phyloP scores from a whole-genome alignment of 2,113 vertebrate species.

The Paratilapia polleni region DNA sequence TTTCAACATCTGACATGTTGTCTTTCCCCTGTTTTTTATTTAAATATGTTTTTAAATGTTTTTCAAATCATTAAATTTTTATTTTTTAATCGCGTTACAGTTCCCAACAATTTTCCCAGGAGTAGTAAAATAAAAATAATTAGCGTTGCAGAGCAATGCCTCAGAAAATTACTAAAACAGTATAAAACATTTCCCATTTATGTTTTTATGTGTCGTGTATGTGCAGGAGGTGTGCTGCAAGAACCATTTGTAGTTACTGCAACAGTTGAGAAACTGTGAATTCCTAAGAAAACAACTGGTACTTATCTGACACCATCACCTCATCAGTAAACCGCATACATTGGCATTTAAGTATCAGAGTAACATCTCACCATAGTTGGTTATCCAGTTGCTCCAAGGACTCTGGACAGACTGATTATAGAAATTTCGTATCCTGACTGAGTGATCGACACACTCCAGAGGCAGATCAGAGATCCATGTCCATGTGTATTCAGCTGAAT shows the following conservation, averaged over 20 bases:
- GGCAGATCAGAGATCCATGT: conserved; percentile 72
- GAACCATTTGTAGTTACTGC: neutral
- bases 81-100: neutral
- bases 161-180: neutral
- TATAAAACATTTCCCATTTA: neutral
- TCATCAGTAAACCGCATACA: neutral
- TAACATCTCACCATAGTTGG: conserved; percentile 52
- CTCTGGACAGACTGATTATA: conserved; percentile 22
- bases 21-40: too few relatives aligned
- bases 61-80: neutral
- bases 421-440: conserved; percentile 63
- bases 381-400: conserved; percentile 71
- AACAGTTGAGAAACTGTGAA: conserved; percentile 4
- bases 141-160: neutral
- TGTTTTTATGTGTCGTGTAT: neutral
- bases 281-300: neutral
- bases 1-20: too few relatives aligned
- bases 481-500: conserved; percentile 25
- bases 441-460: conserved; percentile 73
- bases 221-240: neutral
- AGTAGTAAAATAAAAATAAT: neutral
- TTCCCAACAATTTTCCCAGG: too few relatives aligned
- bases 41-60: neutral
- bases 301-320: neutral
- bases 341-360: neutral